Percentiles rank a stretch among this genome's conserved stretches.
phyloP scores from a whole-genome alignment of 2,797 vertebrate genomes.

The Echeneis naucrates region DNA sequence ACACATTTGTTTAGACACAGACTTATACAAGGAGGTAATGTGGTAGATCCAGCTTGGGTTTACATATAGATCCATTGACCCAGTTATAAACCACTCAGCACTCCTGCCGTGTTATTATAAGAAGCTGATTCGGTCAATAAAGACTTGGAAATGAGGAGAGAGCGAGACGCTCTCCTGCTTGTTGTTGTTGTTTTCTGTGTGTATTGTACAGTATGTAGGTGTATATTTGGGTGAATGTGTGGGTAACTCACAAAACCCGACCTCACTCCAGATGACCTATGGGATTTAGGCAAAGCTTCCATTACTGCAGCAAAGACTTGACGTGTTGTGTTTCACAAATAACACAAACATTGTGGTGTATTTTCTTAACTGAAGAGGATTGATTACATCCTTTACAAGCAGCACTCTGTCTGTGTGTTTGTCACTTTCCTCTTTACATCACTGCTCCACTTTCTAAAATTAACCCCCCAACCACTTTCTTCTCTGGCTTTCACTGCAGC shows the following conservation, averaged over 20 bases:
- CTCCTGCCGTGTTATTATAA: conserved; percentile 54
- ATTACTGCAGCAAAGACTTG: background rate
- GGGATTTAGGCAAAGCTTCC: conserved; percentile 20
- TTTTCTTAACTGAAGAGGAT: conserved; percentile 43
- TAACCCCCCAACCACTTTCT: conserved; percentile 10
- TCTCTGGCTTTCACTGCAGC: background rate
- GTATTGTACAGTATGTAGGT: background rate
- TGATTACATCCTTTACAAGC: conserved; percentile 18
- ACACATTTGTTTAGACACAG: background rate
- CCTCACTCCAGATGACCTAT: conserved; percentile 19
- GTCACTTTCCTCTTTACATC: background rate
- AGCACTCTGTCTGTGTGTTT: background rate
- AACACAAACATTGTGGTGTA: conserved; percentile 2
- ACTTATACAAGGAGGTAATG: conserved; percentile 2
- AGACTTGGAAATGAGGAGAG: conserved; percentile 29
- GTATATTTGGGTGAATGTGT: conserved; percentile 6
- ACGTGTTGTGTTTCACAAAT: conserved; percentile 34
- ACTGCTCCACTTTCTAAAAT: conserved; percentile 36
- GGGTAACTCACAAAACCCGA: conserved; percentile 33
- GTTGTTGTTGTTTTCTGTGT: background rate
- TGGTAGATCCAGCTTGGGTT: conserved; percentile 10
- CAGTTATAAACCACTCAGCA: conserved; percentile 40
- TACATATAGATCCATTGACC: conserved; percentile 49
- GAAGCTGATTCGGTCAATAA: conserved; percentile 30
- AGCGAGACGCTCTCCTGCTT: background rate